These are phyloP conservation scores for Thunnus albacares DNA, from an alignment of 2,797 vertebrate species.

Conservation along the genomic window DNA sequence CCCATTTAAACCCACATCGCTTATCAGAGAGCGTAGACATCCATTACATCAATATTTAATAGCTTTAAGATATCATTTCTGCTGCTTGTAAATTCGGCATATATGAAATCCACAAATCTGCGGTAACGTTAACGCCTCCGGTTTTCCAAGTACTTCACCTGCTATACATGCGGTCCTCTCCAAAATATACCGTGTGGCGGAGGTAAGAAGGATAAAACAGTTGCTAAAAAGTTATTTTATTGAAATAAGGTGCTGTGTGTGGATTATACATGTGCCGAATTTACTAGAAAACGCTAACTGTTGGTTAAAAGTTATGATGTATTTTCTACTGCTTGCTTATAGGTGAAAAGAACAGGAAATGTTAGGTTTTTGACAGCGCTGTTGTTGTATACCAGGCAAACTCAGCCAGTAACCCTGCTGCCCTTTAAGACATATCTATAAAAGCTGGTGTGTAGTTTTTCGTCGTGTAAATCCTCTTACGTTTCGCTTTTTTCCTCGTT, in stretches of 20 bases:
- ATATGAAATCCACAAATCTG: not conserved
- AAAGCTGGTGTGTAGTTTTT: no score
- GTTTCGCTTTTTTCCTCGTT: not conserved
- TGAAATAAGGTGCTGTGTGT: not conserved
- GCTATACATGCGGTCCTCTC: not conserved
- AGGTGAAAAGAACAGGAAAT: not conserved
- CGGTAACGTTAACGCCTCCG: not conserved
- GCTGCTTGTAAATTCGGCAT: not conserved
- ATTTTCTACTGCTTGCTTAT: no score
- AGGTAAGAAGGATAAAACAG: not conserved
- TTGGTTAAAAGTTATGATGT: not conserved
- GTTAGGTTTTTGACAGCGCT: not conserved
- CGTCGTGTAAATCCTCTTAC: not conserved
- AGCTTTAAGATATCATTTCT: not conserved
- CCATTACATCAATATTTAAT: not conserved
- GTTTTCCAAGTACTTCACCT: not conserved
- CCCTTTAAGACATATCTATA: not conserved
- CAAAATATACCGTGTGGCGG: not conserved
- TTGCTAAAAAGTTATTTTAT: not conserved
- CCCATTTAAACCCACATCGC: not conserved
- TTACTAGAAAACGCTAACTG: not conserved
- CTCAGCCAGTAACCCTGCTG: not conserved
- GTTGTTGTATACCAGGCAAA: not conserved
- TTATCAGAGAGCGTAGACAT: not conserved
- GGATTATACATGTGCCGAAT: not conserved